A percentile compares a stretch with the other conserved stretches of the same genome.
Evolutionary conservation across 2,888 invertebrate species (phyloP).

Genomic region (Drosophila quasianomalipes): DNA sequence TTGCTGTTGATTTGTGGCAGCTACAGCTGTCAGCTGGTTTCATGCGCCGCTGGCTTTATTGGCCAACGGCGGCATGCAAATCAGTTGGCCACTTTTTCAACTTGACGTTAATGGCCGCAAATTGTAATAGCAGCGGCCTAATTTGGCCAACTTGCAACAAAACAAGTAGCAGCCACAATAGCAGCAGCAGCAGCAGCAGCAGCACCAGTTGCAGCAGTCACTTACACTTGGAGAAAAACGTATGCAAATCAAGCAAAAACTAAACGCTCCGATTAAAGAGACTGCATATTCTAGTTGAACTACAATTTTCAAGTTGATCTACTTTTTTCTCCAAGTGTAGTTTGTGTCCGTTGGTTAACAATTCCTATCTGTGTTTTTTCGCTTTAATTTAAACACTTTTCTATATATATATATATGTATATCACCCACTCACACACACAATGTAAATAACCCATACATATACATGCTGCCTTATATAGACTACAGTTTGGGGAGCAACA

Average conservation of each 20-base stretch:
- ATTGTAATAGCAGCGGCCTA: conserved; percentile 74
- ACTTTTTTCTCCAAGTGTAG: background rate
- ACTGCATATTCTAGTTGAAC: background rate
- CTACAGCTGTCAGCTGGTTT: conserved; percentile 54
- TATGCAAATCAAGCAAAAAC: background rate
- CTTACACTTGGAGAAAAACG: conserved; percentile 1
- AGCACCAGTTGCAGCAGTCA: conserved; percentile 29
- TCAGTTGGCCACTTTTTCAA: conserved; percentile 62
- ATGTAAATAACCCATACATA: conserved; percentile 6
- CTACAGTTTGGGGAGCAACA: conserved; percentile 85
- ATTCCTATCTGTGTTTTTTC: conserved; percentile 36
- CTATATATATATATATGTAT: conserved; percentile 21
- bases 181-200: conserved; percentile 33
- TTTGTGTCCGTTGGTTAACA: conserved; percentile 50
- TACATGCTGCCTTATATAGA: conserved; percentile 64
- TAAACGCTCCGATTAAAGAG: background rate
- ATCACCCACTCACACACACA: conserved; percentile 19
- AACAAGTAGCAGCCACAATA: conserved; percentile 61
- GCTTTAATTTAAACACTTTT: conserved; percentile 46
- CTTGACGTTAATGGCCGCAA: conserved; percentile 76
- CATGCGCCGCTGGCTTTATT: conserved; percentile 65
- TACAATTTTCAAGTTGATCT: background rate
- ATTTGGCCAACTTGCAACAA: conserved; percentile 63
- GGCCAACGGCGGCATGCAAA: conserved; percentile 62
- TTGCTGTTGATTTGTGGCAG: conserved; percentile 14